Percentiles rank a stretch among this genome's conserved stretches.
phyloP scores from a whole-genome alignment of 1,140 invertebrate genomes.

The Drosophila neocordata region DNA sequence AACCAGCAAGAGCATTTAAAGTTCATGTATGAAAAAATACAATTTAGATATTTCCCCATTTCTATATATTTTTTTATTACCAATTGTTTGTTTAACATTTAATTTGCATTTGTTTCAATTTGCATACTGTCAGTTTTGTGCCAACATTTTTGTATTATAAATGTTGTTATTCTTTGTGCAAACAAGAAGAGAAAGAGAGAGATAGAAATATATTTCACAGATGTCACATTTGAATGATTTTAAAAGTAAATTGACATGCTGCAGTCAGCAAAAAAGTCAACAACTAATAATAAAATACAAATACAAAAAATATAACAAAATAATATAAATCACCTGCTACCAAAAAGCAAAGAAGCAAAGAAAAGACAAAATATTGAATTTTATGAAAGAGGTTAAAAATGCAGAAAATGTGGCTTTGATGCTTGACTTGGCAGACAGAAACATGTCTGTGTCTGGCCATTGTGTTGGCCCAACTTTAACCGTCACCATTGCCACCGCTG shows the following conservation, averaged over 20 bases:
- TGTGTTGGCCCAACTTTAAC: background rate
- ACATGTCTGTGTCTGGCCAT: background rate
- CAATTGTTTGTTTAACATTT: slow-evolving; percentile 13
- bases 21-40: background rate
- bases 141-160: background rate
- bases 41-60: background rate
- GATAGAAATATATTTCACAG: background rate
- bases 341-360: background rate
- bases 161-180: slow-evolving; percentile 12
- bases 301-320: background rate
- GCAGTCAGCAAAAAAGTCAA: slow-evolving; percentile 14
- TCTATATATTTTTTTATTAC: background rate
- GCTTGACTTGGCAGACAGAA: background rate
- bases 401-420: slow-evolving; percentile 3
- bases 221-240: slow-evolving; percentile 14
- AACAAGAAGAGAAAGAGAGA: background rate
- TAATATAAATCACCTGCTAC: background rate
- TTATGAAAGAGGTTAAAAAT: slow-evolving; percentile 1
- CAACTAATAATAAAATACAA: slow-evolving; percentile 6
- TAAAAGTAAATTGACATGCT: slow-evolving; percentile 13
- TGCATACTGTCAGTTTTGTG: slow-evolving; percentile 5
- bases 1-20: background rate
- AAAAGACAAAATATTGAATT: background rate
- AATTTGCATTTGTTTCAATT: slow-evolving; percentile 14
- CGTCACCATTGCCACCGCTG: background rate